Base-by-base conservation (phyloP, 2,888 invertebrate species). In the Barypeithes pellucidus region DNA sequence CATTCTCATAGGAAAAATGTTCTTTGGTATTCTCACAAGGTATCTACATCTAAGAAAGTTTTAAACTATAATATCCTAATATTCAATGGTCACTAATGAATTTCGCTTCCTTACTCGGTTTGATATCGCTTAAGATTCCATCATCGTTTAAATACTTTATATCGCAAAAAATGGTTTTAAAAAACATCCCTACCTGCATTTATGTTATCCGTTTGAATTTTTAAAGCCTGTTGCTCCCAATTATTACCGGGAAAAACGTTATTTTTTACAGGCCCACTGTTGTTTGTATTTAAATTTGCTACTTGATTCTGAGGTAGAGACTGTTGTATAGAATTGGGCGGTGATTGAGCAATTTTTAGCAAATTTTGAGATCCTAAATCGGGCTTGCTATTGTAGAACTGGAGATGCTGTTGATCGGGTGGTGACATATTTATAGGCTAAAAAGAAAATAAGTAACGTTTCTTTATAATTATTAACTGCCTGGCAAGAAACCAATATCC, bases 251-350 rank as follows among this genome's bases (percentile, higher is more conserved):
- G 75, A 66, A 65, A 75, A 8, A 72, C 68, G 22, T 75, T 75
- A 50, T 75, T 75, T 33, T 75, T 72, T 3, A 75, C 66, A 5
- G 75, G 72, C 16, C 75, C 75, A 36, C 43, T 60, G n/a, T 59
- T 57, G 20, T 68, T 61, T n/a, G 62, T 43, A 14, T 16, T 20
- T 14, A 54, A 24, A 47, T 74, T 74, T 11, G 36, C 12, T 16
- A 70, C 29, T 60, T 66, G 62, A 16, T 11, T 18, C 20, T 20
- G 62, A 9, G 67, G 59, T 9, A 71, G 1, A 29, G 57, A 59
- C 22, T 66, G 62, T 12, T 54, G 59, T 14, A 72, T 67, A 3
- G 39, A 20, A 62, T 62, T 72, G 11, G 45, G 39, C 41, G 63
- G 70, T 2, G 57, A 1, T 22, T 41, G 66, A 54, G 70, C 43